Evolutionary conservation across 2,113 vertebrate species (phyloP).

Genomic region (Pteruthius melanotis): DNA sequence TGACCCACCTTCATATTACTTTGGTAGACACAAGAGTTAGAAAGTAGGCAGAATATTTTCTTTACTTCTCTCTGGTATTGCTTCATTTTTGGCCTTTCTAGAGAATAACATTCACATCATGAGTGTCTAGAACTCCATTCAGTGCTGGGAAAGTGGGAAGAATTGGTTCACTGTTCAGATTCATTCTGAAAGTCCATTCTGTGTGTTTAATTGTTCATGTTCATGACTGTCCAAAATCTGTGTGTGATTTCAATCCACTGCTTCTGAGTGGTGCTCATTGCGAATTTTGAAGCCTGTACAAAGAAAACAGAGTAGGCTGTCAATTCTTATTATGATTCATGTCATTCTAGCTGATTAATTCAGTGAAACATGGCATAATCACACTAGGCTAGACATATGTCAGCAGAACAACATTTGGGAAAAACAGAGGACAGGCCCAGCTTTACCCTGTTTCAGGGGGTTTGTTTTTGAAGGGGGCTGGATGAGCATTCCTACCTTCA

Average conservation of each 20-base stretch:
- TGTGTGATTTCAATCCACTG: background rate
- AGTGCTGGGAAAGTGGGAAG: background rate
- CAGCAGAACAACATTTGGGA: background rate
- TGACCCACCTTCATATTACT: background rate
- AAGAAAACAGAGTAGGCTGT: slow-evolving; percentile 32
- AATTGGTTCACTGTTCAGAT: slow-evolving; percentile 1
- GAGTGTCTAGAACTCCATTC: background rate
- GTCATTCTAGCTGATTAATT: slow-evolving; percentile 44
- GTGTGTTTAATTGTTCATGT: background rate
- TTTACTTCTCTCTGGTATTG: background rate
- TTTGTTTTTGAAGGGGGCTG: background rate
- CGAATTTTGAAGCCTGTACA: slow-evolving; percentile 23
- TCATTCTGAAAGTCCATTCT: slow-evolving; percentile 23
- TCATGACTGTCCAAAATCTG: background rate
- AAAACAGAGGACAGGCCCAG: background rate
- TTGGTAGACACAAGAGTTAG: background rate
- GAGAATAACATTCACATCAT: background rate
- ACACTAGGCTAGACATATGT: slow-evolving; percentile 24
- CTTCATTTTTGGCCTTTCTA: background rate
- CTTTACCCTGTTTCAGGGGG: background rate
- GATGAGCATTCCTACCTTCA: background rate
- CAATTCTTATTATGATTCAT: slow-evolving; percentile 38
- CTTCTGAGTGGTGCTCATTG: background rate
- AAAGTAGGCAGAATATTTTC: background rate
- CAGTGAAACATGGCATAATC: slow-evolving; percentile 40